Conservation (phyloP, 2,797 vertebrate genomes). For the Parauchenoglanis punctatus region DNA sequence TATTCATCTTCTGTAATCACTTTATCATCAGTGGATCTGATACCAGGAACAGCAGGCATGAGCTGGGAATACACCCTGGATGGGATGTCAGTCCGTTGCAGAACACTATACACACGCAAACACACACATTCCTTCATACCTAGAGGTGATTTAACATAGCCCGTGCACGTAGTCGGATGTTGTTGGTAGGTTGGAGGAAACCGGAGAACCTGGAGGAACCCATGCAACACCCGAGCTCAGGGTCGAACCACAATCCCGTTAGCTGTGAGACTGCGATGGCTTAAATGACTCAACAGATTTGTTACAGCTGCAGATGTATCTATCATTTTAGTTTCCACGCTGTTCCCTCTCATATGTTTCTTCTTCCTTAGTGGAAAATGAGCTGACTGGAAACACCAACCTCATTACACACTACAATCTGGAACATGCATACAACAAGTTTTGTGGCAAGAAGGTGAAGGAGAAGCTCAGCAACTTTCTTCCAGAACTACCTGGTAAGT, state of each 20-base stretch:
- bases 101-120: not conserved
- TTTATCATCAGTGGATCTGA: not conserved
- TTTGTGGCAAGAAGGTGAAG: slow-evolving; percentile 98
- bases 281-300: not conserved
- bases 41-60: not conserved
- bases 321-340: not conserved
- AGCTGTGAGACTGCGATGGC: not conserved
- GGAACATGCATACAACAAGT: slow-evolving; percentile 96
- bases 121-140: not conserved
- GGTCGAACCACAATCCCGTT: not conserved
- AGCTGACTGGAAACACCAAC: slow-evolving; percentile 95
- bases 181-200: not conserved
- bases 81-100: not conserved
- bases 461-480: slow-evolving; percentile 98
- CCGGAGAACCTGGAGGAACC: not conserved
- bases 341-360: not conserved
- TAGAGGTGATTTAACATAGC: not conserved
- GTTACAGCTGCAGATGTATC: not conserved
- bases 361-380: slow-evolving; percentile 82
- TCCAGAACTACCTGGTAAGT: slow-evolving; percentile 88
- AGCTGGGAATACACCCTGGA: not conserved
- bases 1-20: not conserved
- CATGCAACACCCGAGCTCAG: not conserved
- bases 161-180: not conserved
- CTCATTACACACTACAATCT: slow-evolving; percentile 96